A percentile compares a stretch with the other conserved stretches of the same genome.
Conservation (phyloP, 2,113 vertebrate genomes). For the Microtus montanus region DNA sequence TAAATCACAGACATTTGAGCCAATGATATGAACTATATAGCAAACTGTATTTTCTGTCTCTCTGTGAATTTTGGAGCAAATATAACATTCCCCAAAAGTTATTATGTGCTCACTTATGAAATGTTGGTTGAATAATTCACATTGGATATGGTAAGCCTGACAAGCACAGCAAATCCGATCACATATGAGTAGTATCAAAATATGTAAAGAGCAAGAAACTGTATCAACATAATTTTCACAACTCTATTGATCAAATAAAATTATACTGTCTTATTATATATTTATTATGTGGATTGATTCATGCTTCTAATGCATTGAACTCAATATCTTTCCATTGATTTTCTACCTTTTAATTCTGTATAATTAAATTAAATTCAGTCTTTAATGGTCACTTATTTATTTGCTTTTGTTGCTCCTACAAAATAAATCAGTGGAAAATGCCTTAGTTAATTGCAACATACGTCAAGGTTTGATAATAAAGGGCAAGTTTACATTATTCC, state of each 20-base stretch:
- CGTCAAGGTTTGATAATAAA: constrained; percentile 18
- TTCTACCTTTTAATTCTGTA: background rate
- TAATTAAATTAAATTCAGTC: background rate
- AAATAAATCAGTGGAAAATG: constrained; percentile 10
- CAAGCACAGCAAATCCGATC: background rate
- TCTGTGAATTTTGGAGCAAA: background rate
- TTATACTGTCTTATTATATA: background rate
- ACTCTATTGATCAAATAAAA: background rate
- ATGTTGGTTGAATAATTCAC: background rate
- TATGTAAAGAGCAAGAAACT: background rate
- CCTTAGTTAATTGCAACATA: constrained; percentile 3
- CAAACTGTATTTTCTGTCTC: background rate
- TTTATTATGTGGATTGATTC: background rate
- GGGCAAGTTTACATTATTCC: background rate
- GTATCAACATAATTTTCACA: background rate
- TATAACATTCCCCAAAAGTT: background rate
- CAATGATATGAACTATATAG: background rate
- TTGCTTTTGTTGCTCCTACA: background rate
- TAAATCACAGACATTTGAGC: background rate
- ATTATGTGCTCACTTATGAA: background rate
- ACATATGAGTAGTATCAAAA: background rate
- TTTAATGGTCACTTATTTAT: background rate
- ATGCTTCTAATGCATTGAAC: background rate
- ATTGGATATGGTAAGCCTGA: background rate
- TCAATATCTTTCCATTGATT: background rate